A percentile compares a stretch with the other conserved stretches of the same genome.
phyloP scores from a whole-genome alignment of 2,797 vertebrate genomes.

The Eulemur rubriventer region DNA sequence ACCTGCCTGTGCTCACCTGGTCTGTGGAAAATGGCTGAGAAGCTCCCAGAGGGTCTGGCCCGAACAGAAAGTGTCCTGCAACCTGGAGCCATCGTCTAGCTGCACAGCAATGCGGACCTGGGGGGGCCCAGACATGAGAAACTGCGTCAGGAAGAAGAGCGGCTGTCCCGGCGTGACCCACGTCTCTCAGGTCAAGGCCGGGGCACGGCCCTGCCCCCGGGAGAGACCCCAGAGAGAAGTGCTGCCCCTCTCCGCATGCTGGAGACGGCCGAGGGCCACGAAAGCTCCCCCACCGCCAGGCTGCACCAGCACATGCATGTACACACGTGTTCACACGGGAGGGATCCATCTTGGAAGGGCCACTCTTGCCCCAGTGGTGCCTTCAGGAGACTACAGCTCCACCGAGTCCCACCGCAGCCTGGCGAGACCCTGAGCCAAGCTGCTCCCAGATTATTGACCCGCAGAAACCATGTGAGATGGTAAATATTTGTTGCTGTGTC shows the following conservation, averaged over 20 bases:
- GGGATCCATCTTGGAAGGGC: background rate
- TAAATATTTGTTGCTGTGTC: accelerated
- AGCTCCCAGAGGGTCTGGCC: slow-evolving; percentile 94
- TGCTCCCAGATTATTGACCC: background rate
- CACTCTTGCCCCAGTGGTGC: background rate
- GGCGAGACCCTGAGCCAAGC: background rate
- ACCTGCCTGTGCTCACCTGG: slow-evolving; percentile 86
- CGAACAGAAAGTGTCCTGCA: slow-evolving; percentile 91
- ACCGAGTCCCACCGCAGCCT: background rate
- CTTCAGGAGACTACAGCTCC: background rate
- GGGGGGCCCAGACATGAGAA: background rate
- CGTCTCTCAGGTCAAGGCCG: background rate
- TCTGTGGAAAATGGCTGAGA: slow-evolving; percentile 91
- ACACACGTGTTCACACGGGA: background rate
- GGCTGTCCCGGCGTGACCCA: accelerated
- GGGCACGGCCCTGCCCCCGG: too few species aligned
- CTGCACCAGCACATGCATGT: accelerated
- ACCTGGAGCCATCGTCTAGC: slow-evolving; percentile 92
- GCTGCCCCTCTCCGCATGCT: too few species aligned
- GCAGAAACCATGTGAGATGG: background rate
- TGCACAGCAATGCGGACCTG: slow-evolving; percentile 95
- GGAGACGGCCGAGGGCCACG: accelerated
- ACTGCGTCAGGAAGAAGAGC: background rate
- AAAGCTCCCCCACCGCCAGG: background rate
- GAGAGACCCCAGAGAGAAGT: accelerated